phyloP scores from a whole-genome alignment of 2,888 invertebrate species.

The Pharmacophagus antenor region DNA sequence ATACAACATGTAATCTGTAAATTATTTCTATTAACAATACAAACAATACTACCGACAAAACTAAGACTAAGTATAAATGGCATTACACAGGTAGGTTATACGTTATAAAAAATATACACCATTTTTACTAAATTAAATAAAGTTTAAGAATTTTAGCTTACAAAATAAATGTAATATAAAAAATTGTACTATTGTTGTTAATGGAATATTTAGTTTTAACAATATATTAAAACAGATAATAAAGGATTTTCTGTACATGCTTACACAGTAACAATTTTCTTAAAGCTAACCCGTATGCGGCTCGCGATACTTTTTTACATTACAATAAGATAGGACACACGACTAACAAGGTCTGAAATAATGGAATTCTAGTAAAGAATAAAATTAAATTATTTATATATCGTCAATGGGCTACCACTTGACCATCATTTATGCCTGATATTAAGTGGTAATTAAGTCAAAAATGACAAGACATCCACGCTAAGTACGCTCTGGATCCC shows the following conservation, averaged over 20 bases:
- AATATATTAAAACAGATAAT: constrained; percentile 50
- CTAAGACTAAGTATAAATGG: no score
- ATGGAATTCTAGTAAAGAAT: background rate
- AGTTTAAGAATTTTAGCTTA: background rate
- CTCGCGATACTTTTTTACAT: constrained; percentile 61
- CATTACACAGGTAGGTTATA: no score
- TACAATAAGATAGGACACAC: constrained; percentile 41
- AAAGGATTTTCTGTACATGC: constrained; percentile 57
- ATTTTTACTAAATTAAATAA: background rate
- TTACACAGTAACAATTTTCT: constrained; percentile 51
- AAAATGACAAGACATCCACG: no score
- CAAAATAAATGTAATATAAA: background rate
- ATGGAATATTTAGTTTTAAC: background rate
- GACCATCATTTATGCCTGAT: no score
- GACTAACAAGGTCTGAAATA: constrained; percentile 4
- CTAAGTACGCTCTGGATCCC: no score
- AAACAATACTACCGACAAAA: no score
- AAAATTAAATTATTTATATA: no score
- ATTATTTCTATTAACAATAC: no score
- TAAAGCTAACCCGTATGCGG: constrained; percentile 63
- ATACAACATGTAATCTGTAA: no score
- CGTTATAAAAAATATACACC: background rate
- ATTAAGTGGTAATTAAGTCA: no score
- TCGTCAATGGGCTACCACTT: no score
- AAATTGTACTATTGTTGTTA: background rate